Conservation (phyloP, 1,140 invertebrate species). For the Caenorhabditis latens region DNA sequence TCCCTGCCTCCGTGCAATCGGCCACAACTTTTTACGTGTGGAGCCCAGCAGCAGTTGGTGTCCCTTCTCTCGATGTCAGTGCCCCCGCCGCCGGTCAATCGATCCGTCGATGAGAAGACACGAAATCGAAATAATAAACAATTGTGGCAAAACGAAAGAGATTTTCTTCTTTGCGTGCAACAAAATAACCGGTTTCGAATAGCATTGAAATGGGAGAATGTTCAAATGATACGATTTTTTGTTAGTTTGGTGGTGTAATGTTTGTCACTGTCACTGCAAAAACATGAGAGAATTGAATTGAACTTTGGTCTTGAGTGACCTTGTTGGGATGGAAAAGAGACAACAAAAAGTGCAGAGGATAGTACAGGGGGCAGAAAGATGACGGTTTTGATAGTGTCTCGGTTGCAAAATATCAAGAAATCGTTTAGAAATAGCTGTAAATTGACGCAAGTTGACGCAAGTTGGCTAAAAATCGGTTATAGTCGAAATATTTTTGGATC, state of each 20-base stretch:
- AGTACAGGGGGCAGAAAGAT: background rate
- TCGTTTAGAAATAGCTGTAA: background rate
- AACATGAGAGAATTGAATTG: background rate
- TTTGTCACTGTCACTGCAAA: background rate
- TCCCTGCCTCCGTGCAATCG: background rate
- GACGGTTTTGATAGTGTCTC: too few species aligned
- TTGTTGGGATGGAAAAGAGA: background rate
- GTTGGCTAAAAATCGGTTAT: too few species aligned
- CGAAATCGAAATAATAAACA: slow-evolving; percentile 19
- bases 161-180: background rate
- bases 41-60: background rate
- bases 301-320: slow-evolving; percentile 12
- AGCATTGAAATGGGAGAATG: slow-evolving; percentile 36
- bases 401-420: background rate
- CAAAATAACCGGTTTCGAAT: slow-evolving; percentile 12
- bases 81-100: background rate
- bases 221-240: slow-evolving; percentile 37
- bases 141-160: background rate
- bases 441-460: too few species aligned
- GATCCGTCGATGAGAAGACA: background rate
- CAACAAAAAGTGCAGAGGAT: background rate
- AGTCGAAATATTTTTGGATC: too few species aligned
- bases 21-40: background rate
- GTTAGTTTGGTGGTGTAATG: background rate
- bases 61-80: background rate